Evolutionary conservation across 2,113 vertebrate species (phyloP), one percentile per base, ranked within the genome.

Genomic region (Lasiurus borealis): DNA sequence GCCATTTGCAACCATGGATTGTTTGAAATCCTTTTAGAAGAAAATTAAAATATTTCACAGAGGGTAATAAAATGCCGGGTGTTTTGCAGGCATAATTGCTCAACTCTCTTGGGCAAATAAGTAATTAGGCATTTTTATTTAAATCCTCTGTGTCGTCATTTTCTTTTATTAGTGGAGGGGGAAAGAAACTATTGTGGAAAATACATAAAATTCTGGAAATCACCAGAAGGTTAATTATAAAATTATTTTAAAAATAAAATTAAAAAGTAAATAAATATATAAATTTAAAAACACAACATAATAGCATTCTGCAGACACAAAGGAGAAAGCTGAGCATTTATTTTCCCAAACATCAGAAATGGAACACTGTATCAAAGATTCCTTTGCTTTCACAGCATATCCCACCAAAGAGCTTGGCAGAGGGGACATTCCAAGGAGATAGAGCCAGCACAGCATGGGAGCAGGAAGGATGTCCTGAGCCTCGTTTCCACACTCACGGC

Each of bases 41-140:
- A 97, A 96, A 97, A 96, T 95, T 94, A 92, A 97, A 93, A 85
- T 94, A 88, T 90, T 95, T 97, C 68, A 95, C 69, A 69, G 91
- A 96, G 77, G 48, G 89, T 91, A 64, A 94, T 90, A 94, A 95
- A 93, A 94, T 75, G 46, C 48, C 1, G 59, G 48, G 72, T 77
- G 31, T 90, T 96, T 91, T 87, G 27, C 86, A 96, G 77, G 40
- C 93, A 29, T 80, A 73, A 36, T 72, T 85, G 92, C 66, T 85
- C 76, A 69, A 85, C 48, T 93, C 76, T 59, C 75, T 76, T 75
- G 88, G 91, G 90, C 86, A 94, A 93, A 88, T 90, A 88, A 95
- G 92, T 92, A 94, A 96, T 90, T 94, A 90, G 92, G 57, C 90
- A 72, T 90, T 97, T 97, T 97, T 93, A 96, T 95, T 96, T 97